Conservation (phyloP, 2,113 vertebrate species). For the Dipodomys merriami region DNA sequence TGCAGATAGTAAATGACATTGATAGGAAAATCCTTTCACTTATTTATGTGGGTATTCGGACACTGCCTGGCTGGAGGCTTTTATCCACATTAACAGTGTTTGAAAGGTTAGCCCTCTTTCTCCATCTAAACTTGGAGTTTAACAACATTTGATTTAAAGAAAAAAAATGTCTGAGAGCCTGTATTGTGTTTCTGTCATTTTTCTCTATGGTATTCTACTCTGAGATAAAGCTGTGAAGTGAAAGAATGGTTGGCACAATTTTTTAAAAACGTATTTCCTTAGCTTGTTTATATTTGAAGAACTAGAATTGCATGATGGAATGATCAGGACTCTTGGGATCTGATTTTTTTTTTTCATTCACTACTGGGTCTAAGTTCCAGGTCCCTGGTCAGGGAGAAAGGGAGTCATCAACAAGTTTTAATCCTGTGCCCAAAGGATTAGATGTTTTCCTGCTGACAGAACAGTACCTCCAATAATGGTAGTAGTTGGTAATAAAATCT, state of each 20-base stretch:
- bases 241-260: not conserved
- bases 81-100: not conserved
- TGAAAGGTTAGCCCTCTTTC: not conserved
- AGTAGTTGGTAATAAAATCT: not conserved
- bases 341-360: not conserved
- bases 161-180: not conserved
- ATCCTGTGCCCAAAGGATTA: rapidly evolving
- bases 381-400: not conserved
- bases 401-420: not conserved
- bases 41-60: not conserved
- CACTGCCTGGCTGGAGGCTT: not conserved
- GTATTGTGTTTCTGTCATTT: not conserved
- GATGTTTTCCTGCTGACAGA: not conserved
- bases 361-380: not conserved
- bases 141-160: not conserved
- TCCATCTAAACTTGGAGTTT: not conserved
- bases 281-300: not conserved
- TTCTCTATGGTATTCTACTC: not conserved
- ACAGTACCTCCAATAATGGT: too few species aligned
- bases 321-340: not conserved
- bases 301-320: not conserved
- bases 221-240: not conserved
- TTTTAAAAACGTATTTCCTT: not conserved
- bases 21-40: not conserved
- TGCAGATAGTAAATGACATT: not conserved